Base-by-base conservation (phyloP, 2,797 vertebrate genomes). In the Coluber constrictor region DNA sequence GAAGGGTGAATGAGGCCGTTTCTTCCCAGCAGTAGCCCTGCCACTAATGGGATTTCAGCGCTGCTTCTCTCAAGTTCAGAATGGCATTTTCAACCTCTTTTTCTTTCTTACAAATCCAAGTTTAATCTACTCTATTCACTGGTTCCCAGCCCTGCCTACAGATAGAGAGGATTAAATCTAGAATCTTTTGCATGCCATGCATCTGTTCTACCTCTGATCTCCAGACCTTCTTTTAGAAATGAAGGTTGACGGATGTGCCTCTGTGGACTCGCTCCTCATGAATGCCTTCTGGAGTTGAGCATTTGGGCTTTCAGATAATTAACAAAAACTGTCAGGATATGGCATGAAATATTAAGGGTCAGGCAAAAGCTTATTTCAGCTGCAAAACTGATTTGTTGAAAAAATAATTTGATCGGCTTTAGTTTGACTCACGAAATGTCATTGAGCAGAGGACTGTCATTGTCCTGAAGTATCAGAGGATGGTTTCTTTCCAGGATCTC, bases 381-480 rank as follows among this genome's bases (percentile, higher is more conserved):
- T n/a, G 47, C 25, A 70, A 87, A 56, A 70, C 16, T 59, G 20
- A 20, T 87, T 90, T 59, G 54, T 37, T 87, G 63, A 27, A 93
- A 70, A 83, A 54, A 74, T 79, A 4, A 79, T n/a, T 60, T 88
- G 86, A 79, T 10, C 92, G 16, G 4, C 51, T 63, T 10, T 91
- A 13, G 70, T 79, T 60, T 93, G 88, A 79, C 59, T 90, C 89
- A 88, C 92, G 16, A 6, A 7, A 13, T 88, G 32, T 56, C 92
- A 87, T 25, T 47, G 94, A 90, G 10, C 70, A 90, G 70, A 32
- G 89, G 56, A 0, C 1, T 90, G 56, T 0, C 94, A 92, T 57
- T 93, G 54, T 90, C 88, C 89, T 93, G 56, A 37, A 90, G 10
- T 94, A 29, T 18, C 87, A 93, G 18, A 0, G 93, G 86, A 66